These are phyloP conservation scores for Elegia similella DNA, from an alignment of 2,888 invertebrate species.

Conservation along the genomic window DNA sequence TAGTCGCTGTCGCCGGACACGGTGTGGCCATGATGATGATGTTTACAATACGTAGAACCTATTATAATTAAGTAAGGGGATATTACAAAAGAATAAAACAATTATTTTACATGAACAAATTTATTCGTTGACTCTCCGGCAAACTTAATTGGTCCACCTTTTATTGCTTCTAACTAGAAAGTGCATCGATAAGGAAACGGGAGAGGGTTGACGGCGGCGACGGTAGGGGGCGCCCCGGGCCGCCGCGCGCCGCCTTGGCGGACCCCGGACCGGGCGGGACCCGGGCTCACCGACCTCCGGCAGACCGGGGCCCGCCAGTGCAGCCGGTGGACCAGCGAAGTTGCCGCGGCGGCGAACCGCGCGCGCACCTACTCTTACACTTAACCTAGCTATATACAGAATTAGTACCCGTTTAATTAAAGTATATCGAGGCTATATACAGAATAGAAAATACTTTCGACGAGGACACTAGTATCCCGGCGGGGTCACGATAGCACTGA, in stretches of 20 bases:
- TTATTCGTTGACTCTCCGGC: slow-evolving; percentile 78
- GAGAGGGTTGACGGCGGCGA: slow-evolving; percentile 21
- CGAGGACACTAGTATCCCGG: slow-evolving; percentile 22
- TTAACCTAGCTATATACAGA: slow-evolving; percentile 76
- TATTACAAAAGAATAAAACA: slow-evolving; percentile 31
- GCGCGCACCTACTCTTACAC: slow-evolving; percentile 60
- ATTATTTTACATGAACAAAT: slow-evolving; percentile 65
- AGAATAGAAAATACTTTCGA: slow-evolving; percentile 37
- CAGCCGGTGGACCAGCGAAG: slow-evolving; percentile 71
- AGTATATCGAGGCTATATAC: slow-evolving; percentile 65
- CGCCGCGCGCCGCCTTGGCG: slow-evolving; percentile 17
- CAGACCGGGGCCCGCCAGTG: slow-evolving; percentile 38
- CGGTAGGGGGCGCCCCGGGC: slow-evolving; percentile 18
- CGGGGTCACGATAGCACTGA: slow-evolving; percentile 30
- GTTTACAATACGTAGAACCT: neutral
- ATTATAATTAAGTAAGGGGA: slow-evolving; percentile 21
- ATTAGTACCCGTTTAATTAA: slow-evolving; percentile 74
- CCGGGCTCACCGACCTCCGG: slow-evolving; percentile 43
- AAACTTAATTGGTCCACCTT: slow-evolving; percentile 76
- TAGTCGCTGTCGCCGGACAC: no score
- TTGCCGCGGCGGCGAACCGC: slow-evolving; percentile 54
- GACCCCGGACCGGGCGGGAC: slow-evolving; percentile 26
- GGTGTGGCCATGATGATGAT: no score
- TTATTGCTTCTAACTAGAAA: slow-evolving; percentile 70
- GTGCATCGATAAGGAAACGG: slow-evolving; percentile 33